phyloP scores from a whole-genome alignment of 92 coral and sea anemone genomes.

The Palythoa caribaeorum region DNA sequence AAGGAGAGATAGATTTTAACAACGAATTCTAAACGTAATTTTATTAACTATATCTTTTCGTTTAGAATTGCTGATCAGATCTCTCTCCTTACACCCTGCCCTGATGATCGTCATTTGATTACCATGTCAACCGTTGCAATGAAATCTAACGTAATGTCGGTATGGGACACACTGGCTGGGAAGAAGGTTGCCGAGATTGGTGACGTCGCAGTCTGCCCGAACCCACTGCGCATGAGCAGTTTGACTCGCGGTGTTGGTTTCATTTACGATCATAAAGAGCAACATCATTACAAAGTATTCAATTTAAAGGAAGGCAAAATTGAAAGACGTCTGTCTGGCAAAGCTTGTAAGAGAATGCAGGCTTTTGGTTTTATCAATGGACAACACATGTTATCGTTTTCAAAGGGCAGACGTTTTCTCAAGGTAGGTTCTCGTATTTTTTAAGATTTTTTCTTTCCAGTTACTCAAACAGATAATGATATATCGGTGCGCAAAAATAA shows the following conservation, averaged over 20 bases:
- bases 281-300: constrained; percentile 83
- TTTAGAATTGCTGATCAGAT: constrained; percentile 83
- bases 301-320: constrained; percentile 81
- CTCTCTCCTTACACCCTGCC: constrained; percentile 68
- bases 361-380: constrained; percentile 88
- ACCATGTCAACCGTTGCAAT: constrained; percentile 71
- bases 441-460: neutral
- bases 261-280: constrained; percentile 76
- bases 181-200: constrained; percentile 71
- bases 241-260: constrained; percentile 84
- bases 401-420: constrained; percentile 87
- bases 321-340: constrained; percentile 83
- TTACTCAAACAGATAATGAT: no score
- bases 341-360: constrained; percentile 94
- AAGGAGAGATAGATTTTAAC: no score
- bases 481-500: no score
- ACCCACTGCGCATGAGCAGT: constrained; percentile 76
- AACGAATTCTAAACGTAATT: no score
- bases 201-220: constrained; percentile 68
- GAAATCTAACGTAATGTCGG: constrained; percentile 56
- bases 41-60: neutral
- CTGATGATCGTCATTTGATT: constrained; percentile 84
- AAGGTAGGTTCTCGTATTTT: constrained; percentile 42
- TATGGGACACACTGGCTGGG: constrained; percentile 86
- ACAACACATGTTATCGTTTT: constrained; percentile 82